Conservation (phyloP, 2,888 invertebrate genomes). For the Venusia cambrica region DNA sequence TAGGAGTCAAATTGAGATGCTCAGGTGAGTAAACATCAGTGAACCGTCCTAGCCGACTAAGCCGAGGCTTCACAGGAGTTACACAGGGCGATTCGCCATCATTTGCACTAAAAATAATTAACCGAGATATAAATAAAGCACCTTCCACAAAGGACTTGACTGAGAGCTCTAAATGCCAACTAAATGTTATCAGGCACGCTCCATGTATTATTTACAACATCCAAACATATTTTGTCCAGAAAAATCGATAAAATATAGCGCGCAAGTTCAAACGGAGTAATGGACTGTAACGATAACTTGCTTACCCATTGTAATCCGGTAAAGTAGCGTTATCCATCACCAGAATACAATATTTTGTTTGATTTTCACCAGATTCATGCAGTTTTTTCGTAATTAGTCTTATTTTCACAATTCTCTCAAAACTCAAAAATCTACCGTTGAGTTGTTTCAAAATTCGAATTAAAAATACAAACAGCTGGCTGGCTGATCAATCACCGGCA, state of each 20-base stretch:
- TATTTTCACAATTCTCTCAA: not conserved
- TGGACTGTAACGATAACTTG: slow-evolving; percentile 17
- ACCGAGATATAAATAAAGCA: slow-evolving; percentile 25
- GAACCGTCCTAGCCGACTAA: slow-evolving; percentile 67
- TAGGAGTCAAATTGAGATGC: slow-evolving; percentile 72
- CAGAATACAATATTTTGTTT: slow-evolving; percentile 3
- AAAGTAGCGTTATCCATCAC: slow-evolving; percentile 48
- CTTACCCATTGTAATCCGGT: slow-evolving; percentile 50
- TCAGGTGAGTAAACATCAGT: slow-evolving; percentile 72
- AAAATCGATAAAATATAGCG: slow-evolving; percentile 78
- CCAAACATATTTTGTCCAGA: slow-evolving; percentile 68
- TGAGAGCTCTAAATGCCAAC: slow-evolving; percentile 36
- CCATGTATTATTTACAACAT: slow-evolving; percentile 79
- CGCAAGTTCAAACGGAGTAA: slow-evolving; percentile 65
- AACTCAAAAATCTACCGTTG: slow-evolving; percentile 37
- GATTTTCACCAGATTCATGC: not conserved
- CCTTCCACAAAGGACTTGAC: slow-evolving; percentile 25
- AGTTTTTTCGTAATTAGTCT: not conserved
- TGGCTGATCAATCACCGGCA: too few species aligned
- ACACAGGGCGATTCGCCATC: slow-evolving; percentile 45
- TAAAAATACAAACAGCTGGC: slow-evolving; percentile 39
- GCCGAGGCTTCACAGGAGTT: slow-evolving; percentile 63
- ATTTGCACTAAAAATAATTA: slow-evolving; percentile 42
- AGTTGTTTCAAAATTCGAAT: slow-evolving; percentile 29
- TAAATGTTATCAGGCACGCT: slow-evolving; percentile 52